Evolutionary conservation across 2,797 vertebrate species (phyloP), one percentile per base, ranked within the genome.

Genomic region (Pseudomugil gertrudae): DNA sequence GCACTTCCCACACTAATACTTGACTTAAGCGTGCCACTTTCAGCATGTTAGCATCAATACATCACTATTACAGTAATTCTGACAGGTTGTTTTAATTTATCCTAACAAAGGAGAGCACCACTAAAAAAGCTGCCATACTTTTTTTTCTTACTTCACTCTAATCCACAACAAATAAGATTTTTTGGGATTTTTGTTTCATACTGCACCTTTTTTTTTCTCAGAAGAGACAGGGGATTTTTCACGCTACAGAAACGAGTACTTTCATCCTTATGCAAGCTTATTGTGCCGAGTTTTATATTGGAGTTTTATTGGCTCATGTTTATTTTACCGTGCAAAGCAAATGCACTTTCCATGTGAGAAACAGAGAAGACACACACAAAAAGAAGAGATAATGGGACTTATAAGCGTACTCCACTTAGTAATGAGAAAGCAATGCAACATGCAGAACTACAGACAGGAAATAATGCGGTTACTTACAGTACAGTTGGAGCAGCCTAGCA

Each of bases 11-110:
- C 78, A 48, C 74, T 76, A n/a, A 36, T 30, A 27, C 63, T 78
- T 40, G 29, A 63, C 74, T 74, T 33, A 61, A 71, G 61, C 52
- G 54, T 53, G 72, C 65, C 21, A 29, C 32, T 33, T 83, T 63
- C 58, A 19, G 24, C 66, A 64, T 61, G 68, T 68, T 75, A 57
- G 47, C 78, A 52, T 86, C 85, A 69, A 78, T 79, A 69, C 68
- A 74, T 86, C 77, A 74, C 65, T 64, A 43, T 48, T 59, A 33
- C 58, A 13, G 63, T 74, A 9, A 57, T 47, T 74, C 21, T 79
- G 66, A 81, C 75, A 79, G 69, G 21, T 78, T 62, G 64, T 40
- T 13, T 23, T 54, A 56, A 74, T 72, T 68, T 52, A 56, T 1
- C 66, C 63, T 13, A 55, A 50, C 48, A 66, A 54, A 63, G 35